phyloP scores from a whole-genome alignment of 2,797 vertebrate species.

The Pelodytes ibericus region DNA sequence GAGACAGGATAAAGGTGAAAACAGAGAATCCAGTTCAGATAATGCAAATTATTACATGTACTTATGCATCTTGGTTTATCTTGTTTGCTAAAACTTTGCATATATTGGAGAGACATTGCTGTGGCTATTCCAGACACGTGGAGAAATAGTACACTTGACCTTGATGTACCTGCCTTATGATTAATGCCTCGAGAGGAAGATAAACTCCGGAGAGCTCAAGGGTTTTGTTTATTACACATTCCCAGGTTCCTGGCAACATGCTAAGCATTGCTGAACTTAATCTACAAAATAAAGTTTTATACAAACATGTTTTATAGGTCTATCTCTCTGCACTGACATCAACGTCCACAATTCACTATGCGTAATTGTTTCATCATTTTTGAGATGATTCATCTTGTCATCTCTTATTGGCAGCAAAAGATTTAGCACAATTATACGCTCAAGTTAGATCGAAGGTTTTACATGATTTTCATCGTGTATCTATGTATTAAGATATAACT shows the following conservation, averaged over 20 bases:
- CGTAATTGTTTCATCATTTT: too few species aligned
- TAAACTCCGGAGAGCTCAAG: not conserved
- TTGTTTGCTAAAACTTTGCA: constrained; percentile 6
- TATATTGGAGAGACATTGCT: not conserved
- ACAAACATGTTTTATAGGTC: too few species aligned
- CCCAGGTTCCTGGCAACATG: not conserved
- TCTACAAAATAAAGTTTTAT: not conserved
- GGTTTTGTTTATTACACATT: not conserved
- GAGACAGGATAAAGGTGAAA: constrained; percentile 41
- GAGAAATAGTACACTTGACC: constrained; percentile 1
- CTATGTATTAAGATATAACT: too few species aligned
- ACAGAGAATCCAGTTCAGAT: constrained; percentile 23
- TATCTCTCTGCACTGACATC: too few species aligned
- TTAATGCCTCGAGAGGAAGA: not conserved
- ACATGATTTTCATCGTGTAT: too few species aligned
- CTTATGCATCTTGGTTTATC: not conserved
- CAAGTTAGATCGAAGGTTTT: too few species aligned
- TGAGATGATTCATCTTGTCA: too few species aligned
- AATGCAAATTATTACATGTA: constrained; percentile 3
- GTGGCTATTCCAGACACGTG: not conserved
- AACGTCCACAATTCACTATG: too few species aligned
- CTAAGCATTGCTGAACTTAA: not conserved
- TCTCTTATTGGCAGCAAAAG: too few species aligned
- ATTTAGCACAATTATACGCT: too few species aligned
- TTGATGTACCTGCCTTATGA: not conserved